phyloP scores from a whole-genome alignment of 2,113 vertebrate species.

The Microcebus griseorufus region DNA sequence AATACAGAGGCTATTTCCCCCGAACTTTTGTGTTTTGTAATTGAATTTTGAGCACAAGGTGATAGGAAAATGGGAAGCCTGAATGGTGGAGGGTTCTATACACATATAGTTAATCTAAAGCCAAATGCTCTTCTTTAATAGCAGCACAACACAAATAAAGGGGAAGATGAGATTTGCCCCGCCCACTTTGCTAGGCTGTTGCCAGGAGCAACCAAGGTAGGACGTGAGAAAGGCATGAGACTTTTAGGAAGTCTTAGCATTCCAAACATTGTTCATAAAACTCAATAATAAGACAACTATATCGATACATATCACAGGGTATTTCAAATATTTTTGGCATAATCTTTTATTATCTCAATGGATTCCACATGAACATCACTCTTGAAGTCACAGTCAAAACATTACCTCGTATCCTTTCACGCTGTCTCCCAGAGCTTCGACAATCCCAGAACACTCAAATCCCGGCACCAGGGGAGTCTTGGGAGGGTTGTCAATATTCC shows the following conservation, averaged over 20 bases:
- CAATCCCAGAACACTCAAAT: constrained; percentile 97
- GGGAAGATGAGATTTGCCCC: not conserved
- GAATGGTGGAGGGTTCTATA: not conserved
- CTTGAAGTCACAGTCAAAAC: not conserved
- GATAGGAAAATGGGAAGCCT: not conserved
- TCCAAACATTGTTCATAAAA: not conserved
- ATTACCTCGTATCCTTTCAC: constrained; percentile 96
- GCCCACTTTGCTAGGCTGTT: not conserved
- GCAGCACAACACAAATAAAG: not conserved
- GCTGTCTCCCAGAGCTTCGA: constrained; percentile 94
- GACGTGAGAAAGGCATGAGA: not conserved
- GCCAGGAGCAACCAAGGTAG: not conserved
- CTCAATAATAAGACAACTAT: not conserved
- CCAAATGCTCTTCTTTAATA: not conserved
- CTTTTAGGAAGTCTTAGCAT: not conserved
- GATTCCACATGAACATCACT: not conserved
- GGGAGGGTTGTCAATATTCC: constrained; percentile 97
- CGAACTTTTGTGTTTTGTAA: not conserved
- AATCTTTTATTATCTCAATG: not conserved
- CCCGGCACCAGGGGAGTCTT: constrained; percentile 96
- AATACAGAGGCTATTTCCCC: not conserved
- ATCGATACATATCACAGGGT: not conserved
- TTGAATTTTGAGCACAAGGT: not conserved
- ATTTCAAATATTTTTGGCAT: not conserved
- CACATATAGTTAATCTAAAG: not conserved